A percentile compares a stretch with the other conserved stretches of the same genome.
Evolutionary conservation across 2,113 vertebrate species (phyloP).

Genomic region (Callaeas wilsoni): DNA sequence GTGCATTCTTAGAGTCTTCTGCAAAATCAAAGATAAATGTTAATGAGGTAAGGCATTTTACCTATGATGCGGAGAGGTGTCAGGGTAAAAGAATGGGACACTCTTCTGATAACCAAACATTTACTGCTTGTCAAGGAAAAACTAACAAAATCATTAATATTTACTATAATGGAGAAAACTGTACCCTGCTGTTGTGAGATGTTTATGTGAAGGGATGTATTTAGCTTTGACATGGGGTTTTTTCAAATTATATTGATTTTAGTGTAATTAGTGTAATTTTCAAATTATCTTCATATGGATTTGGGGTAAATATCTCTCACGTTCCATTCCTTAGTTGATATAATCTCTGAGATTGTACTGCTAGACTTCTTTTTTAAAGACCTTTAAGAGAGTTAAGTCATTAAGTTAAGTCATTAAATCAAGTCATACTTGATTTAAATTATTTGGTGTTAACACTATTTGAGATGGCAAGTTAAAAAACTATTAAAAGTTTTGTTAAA

Average conservation of each 20-base stretch:
- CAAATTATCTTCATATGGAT: not conserved
- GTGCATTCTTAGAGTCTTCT: slow-evolving; percentile 96
- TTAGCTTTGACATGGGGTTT: not conserved
- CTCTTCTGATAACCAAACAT: not conserved
- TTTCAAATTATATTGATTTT: not conserved
- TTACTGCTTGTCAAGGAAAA: not conserved
- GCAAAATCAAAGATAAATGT: slow-evolving; percentile 99
- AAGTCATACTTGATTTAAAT: not conserved
- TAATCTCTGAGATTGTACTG: not conserved
- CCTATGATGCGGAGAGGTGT: not conserved
- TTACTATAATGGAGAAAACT: not conserved
- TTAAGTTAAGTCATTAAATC: not conserved
- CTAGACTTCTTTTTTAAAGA: not conserved
- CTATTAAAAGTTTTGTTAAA: not conserved
- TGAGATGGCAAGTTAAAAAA: not conserved
- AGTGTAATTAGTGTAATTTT: not conserved
- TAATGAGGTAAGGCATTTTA: slow-evolving; percentile 84
- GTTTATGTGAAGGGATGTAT: not conserved
- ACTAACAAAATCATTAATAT: not conserved
- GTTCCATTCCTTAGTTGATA: not conserved
- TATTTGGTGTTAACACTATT: not conserved
- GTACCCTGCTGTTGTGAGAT: not conserved
- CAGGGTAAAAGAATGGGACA: not conserved
- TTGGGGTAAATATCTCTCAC: not conserved
- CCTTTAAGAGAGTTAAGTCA: not conserved